Conservation (phyloP, 2,113 vertebrate genomes). For the Electrona antarctica region DNA sequence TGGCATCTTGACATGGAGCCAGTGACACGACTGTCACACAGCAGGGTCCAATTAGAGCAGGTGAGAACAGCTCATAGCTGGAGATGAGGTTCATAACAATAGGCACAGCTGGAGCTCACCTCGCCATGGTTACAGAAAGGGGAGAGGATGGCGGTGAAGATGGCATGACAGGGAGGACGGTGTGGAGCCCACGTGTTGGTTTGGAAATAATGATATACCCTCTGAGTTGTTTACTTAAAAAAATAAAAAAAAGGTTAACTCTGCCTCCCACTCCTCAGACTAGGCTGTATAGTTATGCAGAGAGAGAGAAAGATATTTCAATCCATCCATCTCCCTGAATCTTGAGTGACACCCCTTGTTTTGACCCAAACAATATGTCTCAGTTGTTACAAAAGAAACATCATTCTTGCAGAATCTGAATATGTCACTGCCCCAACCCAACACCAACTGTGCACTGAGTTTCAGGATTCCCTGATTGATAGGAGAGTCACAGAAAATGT, state of each 20-base stretch:
- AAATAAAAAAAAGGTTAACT: conserved; percentile 8
- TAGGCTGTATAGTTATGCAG: not conserved
- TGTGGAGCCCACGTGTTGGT: conserved; percentile 41
- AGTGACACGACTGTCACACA: conserved; percentile 69
- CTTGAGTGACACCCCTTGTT: too few species aligned
- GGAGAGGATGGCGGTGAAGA: conserved; percentile 37
- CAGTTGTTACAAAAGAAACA: too few species aligned
- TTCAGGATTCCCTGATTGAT: conserved; percentile 1
- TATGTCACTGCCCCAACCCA: not conserved
- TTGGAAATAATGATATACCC: conserved; percentile 61
- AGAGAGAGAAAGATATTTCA: not conserved
- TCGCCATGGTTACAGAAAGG: conserved; percentile 33
- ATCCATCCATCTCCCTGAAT: not conserved
- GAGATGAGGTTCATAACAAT: conserved; percentile 49
- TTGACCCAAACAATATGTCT: not conserved
- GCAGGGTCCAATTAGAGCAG: conserved; percentile 69
- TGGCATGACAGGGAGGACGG: conserved; percentile 12
- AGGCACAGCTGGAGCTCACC: conserved; percentile 54
- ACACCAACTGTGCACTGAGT: not conserved
- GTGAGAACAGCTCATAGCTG: conserved; percentile 61
- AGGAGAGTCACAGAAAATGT: not conserved
- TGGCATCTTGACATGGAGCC: conserved; percentile 71
- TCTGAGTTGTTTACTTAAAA: conserved; percentile 52
- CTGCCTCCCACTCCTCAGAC: conserved; percentile 12
- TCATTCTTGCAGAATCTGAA: too few species aligned